Evolutionary conservation across 2,888 invertebrate species (phyloP).

Genomic region (Timema cristinae): DNA sequence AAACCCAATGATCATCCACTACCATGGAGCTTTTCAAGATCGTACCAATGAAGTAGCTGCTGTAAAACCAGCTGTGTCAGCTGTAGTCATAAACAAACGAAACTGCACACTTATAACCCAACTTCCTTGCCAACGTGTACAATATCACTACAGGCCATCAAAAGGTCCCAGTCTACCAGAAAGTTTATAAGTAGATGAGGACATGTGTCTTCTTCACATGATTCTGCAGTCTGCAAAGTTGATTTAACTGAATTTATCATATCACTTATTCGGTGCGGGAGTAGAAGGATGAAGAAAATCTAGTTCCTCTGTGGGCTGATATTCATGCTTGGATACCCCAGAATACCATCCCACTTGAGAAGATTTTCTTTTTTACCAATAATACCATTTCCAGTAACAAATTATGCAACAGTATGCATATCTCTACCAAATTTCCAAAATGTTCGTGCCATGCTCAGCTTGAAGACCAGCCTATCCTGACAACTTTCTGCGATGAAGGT

Average conservation of each 20-base stretch:
- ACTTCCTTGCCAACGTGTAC: background rate
- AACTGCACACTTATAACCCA: no score
- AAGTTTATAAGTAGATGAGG: background rate
- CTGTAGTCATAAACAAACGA: no score
- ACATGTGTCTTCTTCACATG: background rate
- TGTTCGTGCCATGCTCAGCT: background rate
- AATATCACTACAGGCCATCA: background rate
- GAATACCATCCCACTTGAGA: background rate
- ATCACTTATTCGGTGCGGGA: background rate
- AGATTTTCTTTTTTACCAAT: background rate
- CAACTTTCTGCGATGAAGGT: constrained; percentile 1
- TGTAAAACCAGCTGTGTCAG: no score
- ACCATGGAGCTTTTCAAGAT: no score
- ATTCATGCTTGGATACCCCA: background rate
- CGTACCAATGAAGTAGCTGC: no score
- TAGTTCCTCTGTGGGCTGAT: background rate
- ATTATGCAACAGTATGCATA: background rate
- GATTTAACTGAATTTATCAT: background rate
- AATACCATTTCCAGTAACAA: background rate
- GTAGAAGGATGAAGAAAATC: background rate
- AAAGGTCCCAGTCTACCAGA: background rate
- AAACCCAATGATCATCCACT: no score
- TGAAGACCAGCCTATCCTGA: background rate
- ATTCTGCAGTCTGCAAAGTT: background rate
- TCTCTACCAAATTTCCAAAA: background rate